Evolutionary conservation across 2,888 invertebrate genomes (phyloP).

Genomic region (Cataglyphis albicans): DNA sequence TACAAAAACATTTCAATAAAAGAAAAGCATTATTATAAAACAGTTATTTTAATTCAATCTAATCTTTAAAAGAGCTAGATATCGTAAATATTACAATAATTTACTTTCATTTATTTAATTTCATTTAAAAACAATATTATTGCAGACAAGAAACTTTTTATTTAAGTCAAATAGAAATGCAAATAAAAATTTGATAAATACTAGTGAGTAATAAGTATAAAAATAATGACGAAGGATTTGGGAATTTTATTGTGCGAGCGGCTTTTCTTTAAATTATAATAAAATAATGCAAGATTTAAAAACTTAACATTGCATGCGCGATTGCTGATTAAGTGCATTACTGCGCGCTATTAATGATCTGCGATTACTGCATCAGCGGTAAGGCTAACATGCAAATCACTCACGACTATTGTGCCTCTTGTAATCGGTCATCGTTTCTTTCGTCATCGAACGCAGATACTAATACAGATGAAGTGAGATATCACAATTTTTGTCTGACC

Average conservation of each 20-base stretch:
- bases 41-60: background rate
- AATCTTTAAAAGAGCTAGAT: background rate
- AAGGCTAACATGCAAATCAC: conserved; percentile 49
- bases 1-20: background rate
- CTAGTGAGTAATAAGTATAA: background rate
- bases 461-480: conserved; percentile 49
- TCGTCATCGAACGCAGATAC: conserved; percentile 31
- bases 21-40: background rate
- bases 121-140: background rate
- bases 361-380: conserved; percentile 35
- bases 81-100: background rate
- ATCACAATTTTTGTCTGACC: conserved; percentile 43
- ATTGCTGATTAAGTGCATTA: conserved; percentile 40
- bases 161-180: background rate
- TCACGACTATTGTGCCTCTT: conserved; percentile 33
- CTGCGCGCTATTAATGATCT: conserved; percentile 35
- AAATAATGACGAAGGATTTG: background rate
- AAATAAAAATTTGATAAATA: background rate
- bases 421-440: conserved; percentile 35
- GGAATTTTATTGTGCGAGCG: background rate
- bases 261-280: conserved; percentile 6
- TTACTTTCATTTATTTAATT: background rate
- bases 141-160: background rate
- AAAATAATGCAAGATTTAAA: conserved; percentile 11
- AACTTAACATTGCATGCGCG: background rate